phyloP scores from a whole-genome alignment of 2,797 vertebrate genomes.

The Sciaenops ocellatus region DNA sequence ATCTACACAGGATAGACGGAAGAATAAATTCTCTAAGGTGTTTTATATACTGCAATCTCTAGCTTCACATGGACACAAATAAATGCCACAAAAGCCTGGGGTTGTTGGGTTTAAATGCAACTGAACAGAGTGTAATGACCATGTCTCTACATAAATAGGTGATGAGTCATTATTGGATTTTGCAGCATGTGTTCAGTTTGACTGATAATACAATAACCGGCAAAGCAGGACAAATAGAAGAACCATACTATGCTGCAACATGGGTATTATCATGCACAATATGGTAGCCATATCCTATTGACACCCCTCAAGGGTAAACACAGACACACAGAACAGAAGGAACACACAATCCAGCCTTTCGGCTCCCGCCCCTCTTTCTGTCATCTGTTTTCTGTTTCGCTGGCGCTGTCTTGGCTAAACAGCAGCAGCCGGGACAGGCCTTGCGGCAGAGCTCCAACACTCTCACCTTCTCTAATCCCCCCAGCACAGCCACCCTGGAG shows the following conservation, averaged over 20 bases:
- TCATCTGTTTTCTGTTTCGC: constrained; percentile 85
- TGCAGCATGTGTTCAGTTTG: constrained; percentile 25
- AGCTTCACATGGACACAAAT: constrained; percentile 17
- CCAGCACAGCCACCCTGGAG: constrained; percentile 65
- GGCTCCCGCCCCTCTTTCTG: constrained; percentile 34
- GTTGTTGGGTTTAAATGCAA: constrained; percentile 14
- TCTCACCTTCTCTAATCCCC: constrained; percentile 78
- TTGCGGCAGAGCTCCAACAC: constrained; percentile 63
- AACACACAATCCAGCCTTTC: constrained; percentile 65
- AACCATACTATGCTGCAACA: constrained; percentile 47
- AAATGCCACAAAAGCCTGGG: not conserved
- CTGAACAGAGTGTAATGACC: not conserved
- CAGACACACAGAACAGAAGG: constrained; percentile 74
- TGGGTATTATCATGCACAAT: constrained; percentile 66
- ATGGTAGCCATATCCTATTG: constrained; percentile 71
- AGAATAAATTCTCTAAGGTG: constrained; percentile 19
- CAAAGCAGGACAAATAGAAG: constrained; percentile 47
- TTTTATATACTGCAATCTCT: constrained; percentile 11
- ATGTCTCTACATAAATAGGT: constrained; percentile 39
- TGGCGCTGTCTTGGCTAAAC: constrained; percentile 75
- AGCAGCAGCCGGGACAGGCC: constrained; percentile 75
- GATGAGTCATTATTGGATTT: constrained; percentile 44
- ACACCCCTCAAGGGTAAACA: constrained; percentile 78
- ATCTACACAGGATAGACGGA: constrained; percentile 10
- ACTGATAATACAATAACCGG: constrained; percentile 47